Percentiles rank a stretch among this genome's conserved stretches.
Evolutionary conservation across 2,113 vertebrate species (phyloP).

Genomic region (Trematomus loennbergii): DNA sequence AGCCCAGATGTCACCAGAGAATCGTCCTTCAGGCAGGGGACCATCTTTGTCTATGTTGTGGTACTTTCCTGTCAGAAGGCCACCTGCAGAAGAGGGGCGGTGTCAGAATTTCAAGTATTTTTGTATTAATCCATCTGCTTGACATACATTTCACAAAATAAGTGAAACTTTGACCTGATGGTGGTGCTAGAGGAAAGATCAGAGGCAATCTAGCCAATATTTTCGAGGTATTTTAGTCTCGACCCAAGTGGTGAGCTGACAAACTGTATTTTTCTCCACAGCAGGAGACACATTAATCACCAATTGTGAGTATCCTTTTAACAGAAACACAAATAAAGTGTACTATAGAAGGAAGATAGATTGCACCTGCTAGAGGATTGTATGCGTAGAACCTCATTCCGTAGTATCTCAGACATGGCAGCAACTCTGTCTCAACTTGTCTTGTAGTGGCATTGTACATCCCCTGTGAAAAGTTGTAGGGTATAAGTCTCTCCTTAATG

Average conservation of each 20-base stretch:
- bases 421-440: slow-evolving; percentile 91
- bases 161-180: too few species aligned
- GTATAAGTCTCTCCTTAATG: not conserved
- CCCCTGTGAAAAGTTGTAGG: slow-evolving; percentile 81
- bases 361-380: slow-evolving; percentile 93
- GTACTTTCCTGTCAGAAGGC: slow-evolving; percentile 93
- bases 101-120: not conserved
- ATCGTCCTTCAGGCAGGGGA: slow-evolving; percentile 85
- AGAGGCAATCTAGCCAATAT: too few species aligned
- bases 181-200: too few species aligned
- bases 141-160: not conserved
- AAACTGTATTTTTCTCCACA: too few species aligned
- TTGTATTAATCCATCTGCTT: too few species aligned
- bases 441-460: slow-evolving; percentile 97
- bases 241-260: too few species aligned
- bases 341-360: not conserved
- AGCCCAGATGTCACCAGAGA: slow-evolving; percentile 93
- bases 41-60: slow-evolving; percentile 89
- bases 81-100: slow-evolving; percentile 79
- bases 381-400: slow-evolving; percentile 94
- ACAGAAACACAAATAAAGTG: not conserved
- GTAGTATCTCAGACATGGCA: slow-evolving; percentile 90
- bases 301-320: not conserved
- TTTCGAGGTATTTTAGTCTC: too few species aligned
- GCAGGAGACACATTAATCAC: too few species aligned